These are phyloP conservation scores for Drosophila neocordata DNA, from an alignment of 1,140 invertebrate genomes.

Conservation along the genomic window DNA sequence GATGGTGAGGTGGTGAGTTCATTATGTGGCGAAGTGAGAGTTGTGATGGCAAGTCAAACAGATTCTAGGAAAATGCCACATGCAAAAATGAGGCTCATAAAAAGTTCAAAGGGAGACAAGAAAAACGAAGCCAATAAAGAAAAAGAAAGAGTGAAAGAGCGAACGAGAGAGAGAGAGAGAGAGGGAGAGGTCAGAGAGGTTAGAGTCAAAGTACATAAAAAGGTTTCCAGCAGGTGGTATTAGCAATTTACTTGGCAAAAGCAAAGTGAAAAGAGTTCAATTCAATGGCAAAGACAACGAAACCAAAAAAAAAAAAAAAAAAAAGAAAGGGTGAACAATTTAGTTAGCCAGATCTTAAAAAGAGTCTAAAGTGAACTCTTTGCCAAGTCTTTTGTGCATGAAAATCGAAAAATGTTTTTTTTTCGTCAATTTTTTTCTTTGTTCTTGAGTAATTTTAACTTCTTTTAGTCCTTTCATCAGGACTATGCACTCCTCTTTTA, in stretches of 20 bases:
- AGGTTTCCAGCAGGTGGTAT: slow-evolving; percentile 28
- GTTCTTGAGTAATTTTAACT: not conserved
- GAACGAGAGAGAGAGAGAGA: not conserved
- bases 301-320: not conserved
- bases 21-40: slow-evolving; percentile 55
- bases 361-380: slow-evolving; percentile 2
- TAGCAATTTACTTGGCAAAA: slow-evolving; percentile 1
- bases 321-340: not conserved
- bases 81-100: slow-evolving; percentile 42
- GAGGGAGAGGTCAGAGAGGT: not conserved
- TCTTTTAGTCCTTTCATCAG: not conserved
- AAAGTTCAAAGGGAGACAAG: slow-evolving; percentile 14
- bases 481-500: not conserved
- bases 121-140: slow-evolving; percentile 6
- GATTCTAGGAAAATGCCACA: slow-evolving; percentile 38
- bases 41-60: slow-evolving; percentile 35
- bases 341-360: not conserved
- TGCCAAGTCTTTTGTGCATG: slow-evolving; percentile 5
- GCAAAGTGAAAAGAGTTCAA: slow-evolving; percentile 29
- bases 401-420: not conserved
- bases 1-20: slow-evolving; percentile 9
- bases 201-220: not conserved
- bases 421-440: not conserved
- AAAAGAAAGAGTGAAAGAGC: too few relatives aligned
- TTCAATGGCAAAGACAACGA: slow-evolving; percentile 27